These are phyloP conservation scores for Leptinotarsa texana DNA, from an alignment of 1,140 invertebrate genomes.

Conservation along the genomic window DNA sequence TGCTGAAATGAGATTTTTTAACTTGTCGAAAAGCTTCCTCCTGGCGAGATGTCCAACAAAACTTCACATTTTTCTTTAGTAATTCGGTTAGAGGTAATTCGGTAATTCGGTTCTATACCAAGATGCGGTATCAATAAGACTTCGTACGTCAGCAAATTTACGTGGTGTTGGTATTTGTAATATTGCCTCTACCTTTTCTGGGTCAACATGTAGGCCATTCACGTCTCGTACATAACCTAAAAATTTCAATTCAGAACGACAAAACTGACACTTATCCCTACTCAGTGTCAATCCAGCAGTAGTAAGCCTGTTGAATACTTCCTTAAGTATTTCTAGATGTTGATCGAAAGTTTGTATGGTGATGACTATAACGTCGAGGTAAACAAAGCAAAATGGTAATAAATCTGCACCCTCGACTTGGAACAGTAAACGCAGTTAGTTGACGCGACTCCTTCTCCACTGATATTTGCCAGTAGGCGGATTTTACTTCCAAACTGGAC, in stretches of 20 bases:
- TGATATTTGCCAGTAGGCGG: too few relatives aligned
- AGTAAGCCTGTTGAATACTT: too few relatives aligned
- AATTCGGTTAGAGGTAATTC: neutral
- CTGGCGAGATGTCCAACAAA: neutral
- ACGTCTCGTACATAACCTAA: neutral
- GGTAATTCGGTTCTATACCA: conserved; percentile 31
- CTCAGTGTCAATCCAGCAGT: neutral
- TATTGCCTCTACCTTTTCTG: conserved; percentile 38
- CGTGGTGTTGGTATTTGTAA: conserved; percentile 45
- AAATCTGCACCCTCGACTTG: too few relatives aligned
- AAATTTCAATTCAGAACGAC: conserved; percentile 15
- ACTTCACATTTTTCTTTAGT: neutral
- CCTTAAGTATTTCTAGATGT: too few relatives aligned
- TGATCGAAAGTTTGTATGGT: too few relatives aligned
- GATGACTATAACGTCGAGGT: too few relatives aligned
- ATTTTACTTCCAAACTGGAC: too few relatives aligned
- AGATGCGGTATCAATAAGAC: conserved; percentile 20
- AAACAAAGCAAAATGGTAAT: too few relatives aligned
- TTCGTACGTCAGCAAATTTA: conserved; percentile 35
- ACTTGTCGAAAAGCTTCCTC: conserved; percentile 22
- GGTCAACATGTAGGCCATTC: neutral
- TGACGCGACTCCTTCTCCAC: too few relatives aligned
- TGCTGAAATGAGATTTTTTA: conserved; percentile 19
- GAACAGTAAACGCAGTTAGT: too few relatives aligned
- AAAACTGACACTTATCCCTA: conserved; percentile 29